phyloP scores from a whole-genome alignment of 1,140 invertebrate genomes.

The Caenorhabditis inopinata region DNA sequence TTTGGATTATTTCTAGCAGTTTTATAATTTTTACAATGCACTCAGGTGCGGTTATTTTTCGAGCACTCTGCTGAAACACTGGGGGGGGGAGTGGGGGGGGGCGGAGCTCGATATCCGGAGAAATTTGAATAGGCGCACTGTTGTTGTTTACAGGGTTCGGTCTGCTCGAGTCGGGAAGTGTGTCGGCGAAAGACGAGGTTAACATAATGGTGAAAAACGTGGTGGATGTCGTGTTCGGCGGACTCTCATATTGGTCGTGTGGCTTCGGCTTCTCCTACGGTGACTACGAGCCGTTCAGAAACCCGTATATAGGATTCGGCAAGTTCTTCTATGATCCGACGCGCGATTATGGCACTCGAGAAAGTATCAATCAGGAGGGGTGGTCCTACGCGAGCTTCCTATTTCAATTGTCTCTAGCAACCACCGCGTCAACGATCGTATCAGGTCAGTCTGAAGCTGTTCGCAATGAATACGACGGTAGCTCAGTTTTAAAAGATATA shows the following conservation, averaged over 20 bases:
- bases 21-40: constrained; percentile 97
- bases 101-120: too few relatives aligned
- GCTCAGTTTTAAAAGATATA: too few relatives aligned
- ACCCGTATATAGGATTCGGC: constrained; percentile 74
- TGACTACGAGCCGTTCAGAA: constrained; percentile 69
- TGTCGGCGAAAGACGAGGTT: constrained; percentile 86
- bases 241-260: constrained; percentile 87
- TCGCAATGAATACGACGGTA: too few relatives aligned
- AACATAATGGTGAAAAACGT: constrained; percentile 95
- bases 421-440: constrained; percentile 87
- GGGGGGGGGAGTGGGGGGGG: too few relatives aligned
- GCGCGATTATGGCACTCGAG: constrained; percentile 18
- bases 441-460: constrained; percentile 73
- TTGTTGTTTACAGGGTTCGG: constrained; percentile 75
- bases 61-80: too few relatives aligned
- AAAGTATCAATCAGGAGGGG: constrained; percentile 55
- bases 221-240: constrained; percentile 82
- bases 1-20: constrained; percentile 86
- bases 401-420: constrained; percentile 81
- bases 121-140: too few relatives aligned
- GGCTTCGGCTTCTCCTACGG: constrained; percentile 88
- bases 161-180: constrained; percentile 85
- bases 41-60: too few relatives aligned
- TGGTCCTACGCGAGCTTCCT: constrained; percentile 63
- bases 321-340: constrained; percentile 68